Evolutionary conservation across 2,888 invertebrate species (phyloP), one percentile per base, ranked within the genome.

Genomic region (Tethea ocularis): DNA sequence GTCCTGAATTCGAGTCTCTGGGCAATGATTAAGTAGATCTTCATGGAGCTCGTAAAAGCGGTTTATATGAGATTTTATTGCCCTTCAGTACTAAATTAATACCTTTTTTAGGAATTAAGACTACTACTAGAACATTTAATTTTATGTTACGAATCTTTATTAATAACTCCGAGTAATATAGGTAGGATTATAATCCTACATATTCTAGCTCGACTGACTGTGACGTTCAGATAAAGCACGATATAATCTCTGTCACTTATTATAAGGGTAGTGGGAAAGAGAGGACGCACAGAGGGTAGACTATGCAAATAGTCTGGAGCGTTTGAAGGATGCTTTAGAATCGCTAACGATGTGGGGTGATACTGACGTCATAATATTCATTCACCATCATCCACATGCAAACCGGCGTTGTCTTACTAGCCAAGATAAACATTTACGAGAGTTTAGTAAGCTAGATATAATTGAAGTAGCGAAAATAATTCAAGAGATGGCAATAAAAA

Each of bases 291-390:
- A 38, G n/a, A 15, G 56, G 36, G 20, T 66, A 70, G 67, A 61
- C 75, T 73, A 80, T 77, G 75, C 75, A 81, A 82, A 81, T 83
- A 73, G 76, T 75, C 70, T 69, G 72, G 6, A 66, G 72, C 67
- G 75, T 76, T 80, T 71, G 71, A 72, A 72, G 68, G 71, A 72
- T 71, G 76, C 80, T 82, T 80, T 72, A 72, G 75, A 71, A 71
- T 72, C 74, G 66, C 82, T 83, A 82, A 83, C 80, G 80, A 82
- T 63, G 77, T 76, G 66, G 74, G 83, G 76, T 75, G 82, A 73
- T 72, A 75, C 61, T 64, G 64, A 10, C 46, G 46, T n/a, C 46
- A 46, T 69, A 66, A 69, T 77, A 72, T 71, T 38, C 55, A 41
- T 46, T 46, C 57, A 64, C n/a, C 38, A 38, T n/a, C n/a, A 38